A percentile compares a stretch with the other conserved stretches of the same genome.
phyloP scores from a whole-genome alignment of 2,113 vertebrate species.

The Macheiramphus alcinus region DNA sequence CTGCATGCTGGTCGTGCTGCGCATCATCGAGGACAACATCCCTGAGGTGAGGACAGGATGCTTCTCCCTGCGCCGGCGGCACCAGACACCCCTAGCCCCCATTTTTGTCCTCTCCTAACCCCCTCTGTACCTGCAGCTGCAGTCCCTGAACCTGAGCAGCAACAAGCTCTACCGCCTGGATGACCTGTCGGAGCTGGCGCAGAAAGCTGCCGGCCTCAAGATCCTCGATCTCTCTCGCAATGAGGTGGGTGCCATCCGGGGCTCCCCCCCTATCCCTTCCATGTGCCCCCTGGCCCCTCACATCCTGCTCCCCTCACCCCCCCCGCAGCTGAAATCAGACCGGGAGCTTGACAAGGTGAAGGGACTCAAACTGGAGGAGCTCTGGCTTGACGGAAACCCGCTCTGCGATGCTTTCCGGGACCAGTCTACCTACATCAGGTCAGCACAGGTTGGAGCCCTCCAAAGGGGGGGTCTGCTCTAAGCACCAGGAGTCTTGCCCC shows the following conservation, averaged over 20 bases:
- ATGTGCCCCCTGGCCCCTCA: background rate
- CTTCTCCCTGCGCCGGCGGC: background rate
- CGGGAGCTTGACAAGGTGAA: conserved; percentile 87
- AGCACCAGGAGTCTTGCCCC: background rate
- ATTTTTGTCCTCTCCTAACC: no score
- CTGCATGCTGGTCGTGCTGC: conserved; percentile 80
- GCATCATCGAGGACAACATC: conserved; percentile 88
- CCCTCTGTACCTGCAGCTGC: conserved; percentile 64
- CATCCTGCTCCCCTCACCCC: no score
- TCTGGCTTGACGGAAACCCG: conserved; percentile 85
- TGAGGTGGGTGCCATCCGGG: conserved; percentile 64
- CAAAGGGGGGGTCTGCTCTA: background rate
- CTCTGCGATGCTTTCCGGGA: conserved; percentile 84
- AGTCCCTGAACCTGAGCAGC: conserved; percentile 82
- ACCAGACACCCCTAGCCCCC: no score
- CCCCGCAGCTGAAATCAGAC: conserved; percentile 79
- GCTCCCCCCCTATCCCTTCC: background rate
- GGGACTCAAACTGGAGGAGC: conserved; percentile 84
- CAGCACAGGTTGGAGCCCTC: background rate
- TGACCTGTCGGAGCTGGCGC: conserved; percentile 75
- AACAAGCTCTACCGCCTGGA: conserved; percentile 84
- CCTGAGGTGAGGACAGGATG: conserved; percentile 75
- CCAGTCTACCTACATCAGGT: conserved; percentile 86
- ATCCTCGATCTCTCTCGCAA: conserved; percentile 86
- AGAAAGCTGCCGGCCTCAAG: conserved; percentile 82